Evolutionary conservation across 2,888 invertebrate species (phyloP).

Genomic region (Lasioglossum malachurum): DNA sequence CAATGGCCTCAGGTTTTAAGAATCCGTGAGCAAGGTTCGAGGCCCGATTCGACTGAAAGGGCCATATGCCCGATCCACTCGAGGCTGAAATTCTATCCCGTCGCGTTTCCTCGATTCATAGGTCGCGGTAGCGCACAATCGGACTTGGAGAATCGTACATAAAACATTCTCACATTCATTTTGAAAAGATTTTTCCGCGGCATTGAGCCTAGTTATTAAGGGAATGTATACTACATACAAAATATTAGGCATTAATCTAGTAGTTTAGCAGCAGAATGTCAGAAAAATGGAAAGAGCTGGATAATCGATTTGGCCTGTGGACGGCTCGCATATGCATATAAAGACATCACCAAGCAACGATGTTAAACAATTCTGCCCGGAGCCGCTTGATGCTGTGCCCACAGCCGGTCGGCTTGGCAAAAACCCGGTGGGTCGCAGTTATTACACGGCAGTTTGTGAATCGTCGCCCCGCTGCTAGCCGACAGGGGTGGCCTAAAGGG

Average conservation of each 20-base stretch:
- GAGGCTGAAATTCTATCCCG: conserved; percentile 28
- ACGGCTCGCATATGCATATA: no score
- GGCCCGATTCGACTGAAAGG: conserved; percentile 7
- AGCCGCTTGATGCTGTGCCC: not conserved
- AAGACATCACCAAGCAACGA: not conserved
- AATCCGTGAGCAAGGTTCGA: not conserved
- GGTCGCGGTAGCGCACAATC: conserved; percentile 8
- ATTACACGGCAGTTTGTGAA: conserved; percentile 73
- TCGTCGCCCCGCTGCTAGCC: conserved; percentile 52
- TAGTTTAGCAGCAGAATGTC: not conserved
- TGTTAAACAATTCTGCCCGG: not conserved
- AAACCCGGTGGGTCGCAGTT: conserved; percentile 37
- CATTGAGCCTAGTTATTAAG: no score
- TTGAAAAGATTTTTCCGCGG: no score
- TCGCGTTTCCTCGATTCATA: conserved; percentile 16
- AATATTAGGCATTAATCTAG: not conserved
- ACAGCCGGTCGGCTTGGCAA: conserved; percentile 36
- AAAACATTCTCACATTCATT: not conserved
- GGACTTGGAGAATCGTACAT: conserved; percentile 24
- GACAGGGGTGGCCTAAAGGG: conserved; percentile 5
- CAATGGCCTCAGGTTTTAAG: conserved; percentile 7
- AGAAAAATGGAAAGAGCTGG: not conserved
- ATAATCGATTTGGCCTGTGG: not conserved
- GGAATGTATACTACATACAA: not conserved
- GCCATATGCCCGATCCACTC: conserved; percentile 43